Evolutionary conservation across 2,888 invertebrate genomes (phyloP).

Genomic region (Herminia tarsipennalis): DNA sequence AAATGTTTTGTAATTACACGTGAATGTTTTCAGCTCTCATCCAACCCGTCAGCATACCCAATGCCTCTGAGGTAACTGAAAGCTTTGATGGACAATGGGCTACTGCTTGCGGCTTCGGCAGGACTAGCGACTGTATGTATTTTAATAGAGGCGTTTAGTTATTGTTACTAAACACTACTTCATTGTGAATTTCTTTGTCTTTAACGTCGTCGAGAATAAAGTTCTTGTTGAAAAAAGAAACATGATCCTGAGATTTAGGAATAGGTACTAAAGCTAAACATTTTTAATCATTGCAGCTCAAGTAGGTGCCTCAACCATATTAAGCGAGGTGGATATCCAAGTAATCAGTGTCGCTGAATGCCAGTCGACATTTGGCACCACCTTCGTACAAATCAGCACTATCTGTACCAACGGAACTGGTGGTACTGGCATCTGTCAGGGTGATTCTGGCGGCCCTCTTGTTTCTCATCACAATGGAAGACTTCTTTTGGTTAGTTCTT

Average conservation of each 20-base stretch:
- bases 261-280: too few relatives aligned
- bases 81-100: constrained; percentile 54
- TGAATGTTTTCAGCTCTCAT: constrained; percentile 49
- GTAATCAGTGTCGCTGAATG: constrained; percentile 55
- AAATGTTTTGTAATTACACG: not conserved
- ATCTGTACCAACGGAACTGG: constrained; percentile 62
- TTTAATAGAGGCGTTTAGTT: too few relatives aligned
- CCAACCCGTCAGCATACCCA: constrained; percentile 52
- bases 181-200: too few relatives aligned
- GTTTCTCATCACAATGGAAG: constrained; percentile 37
- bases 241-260: too few relatives aligned
- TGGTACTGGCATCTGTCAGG: constrained; percentile 58
- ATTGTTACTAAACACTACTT: too few relatives aligned
- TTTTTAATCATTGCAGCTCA: constrained; percentile 40
- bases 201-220: too few relatives aligned
- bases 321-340: constrained; percentile 55
- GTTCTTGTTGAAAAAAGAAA: too few relatives aligned
- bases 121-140: constrained; percentile 63
- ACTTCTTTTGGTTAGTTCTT: constrained; percentile 49
- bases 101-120: constrained; percentile 62
- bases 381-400: constrained; percentile 45
- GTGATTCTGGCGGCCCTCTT: constrained; percentile 66
- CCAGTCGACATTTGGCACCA: constrained; percentile 39
- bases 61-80: constrained; percentile 40
- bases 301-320: constrained; percentile 42